Conservation (phyloP, 2,113 vertebrate genomes). For the Elephas maximus region DNA sequence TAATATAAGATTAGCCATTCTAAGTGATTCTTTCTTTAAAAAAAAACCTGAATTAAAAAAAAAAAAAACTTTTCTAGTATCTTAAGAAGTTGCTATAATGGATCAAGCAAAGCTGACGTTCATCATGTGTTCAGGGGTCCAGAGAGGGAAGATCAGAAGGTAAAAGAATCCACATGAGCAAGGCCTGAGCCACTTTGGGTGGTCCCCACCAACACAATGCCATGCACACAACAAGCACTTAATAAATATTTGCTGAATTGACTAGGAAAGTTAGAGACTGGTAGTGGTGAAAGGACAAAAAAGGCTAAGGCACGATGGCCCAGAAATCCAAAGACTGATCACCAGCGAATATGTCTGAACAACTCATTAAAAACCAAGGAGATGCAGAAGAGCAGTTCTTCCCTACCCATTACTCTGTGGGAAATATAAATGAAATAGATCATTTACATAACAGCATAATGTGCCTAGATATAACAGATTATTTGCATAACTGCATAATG, state of each 20-base stretch:
- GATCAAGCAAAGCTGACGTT: not conserved
- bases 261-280: conserved; percentile 43
- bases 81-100: conserved; percentile 8
- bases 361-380: conserved; percentile 76
- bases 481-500: conserved; percentile 93
- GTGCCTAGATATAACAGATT: conserved; percentile 91
- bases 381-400: conserved; percentile 79
- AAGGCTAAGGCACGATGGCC: conserved; percentile 43
- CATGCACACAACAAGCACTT: not conserved
- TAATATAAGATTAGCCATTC: not conserved
- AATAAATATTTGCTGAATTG: conserved; percentile 49
- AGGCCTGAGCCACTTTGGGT: not conserved
- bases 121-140: not conserved
- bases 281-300: not conserved
- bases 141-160: not conserved
- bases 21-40: conserved; percentile 35
- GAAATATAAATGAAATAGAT: conserved; percentile 92
- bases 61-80: not conserved
- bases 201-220: not conserved
- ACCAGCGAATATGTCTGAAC: conserved; percentile 73
- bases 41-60: not conserved
- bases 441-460: conserved; percentile 92
- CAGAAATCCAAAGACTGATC: conserved; percentile 71
- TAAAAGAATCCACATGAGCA: not conserved
- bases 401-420: conserved; percentile 83